A percentile compares a stretch with the other conserved stretches of the same genome.
Conservation (phyloP, 1,140 invertebrate species). For the Aphelenchoides avenae region DNA sequence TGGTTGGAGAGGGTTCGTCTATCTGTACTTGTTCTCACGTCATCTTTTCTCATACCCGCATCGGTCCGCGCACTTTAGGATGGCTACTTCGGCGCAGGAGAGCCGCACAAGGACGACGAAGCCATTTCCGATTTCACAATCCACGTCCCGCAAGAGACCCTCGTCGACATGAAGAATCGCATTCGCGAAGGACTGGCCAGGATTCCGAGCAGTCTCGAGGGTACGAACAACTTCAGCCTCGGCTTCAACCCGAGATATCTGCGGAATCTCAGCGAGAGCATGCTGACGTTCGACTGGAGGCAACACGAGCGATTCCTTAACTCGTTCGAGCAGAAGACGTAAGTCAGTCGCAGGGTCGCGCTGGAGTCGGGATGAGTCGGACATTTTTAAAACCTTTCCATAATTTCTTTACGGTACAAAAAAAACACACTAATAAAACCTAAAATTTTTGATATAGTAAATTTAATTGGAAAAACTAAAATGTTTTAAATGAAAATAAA, state of each 20-base stretch:
- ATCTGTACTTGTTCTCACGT: too few species aligned
- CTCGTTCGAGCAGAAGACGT: slow-evolving; percentile 43
- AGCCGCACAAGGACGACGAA: background rate
- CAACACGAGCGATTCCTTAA: slow-evolving; percentile 42
- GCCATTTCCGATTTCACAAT: slow-evolving; percentile 9
- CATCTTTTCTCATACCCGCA: too few species aligned
- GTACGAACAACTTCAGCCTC: background rate
- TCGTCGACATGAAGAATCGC: background rate
- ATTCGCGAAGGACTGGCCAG: background rate
- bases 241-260: slow-evolving; percentile 22
- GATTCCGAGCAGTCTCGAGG: slow-evolving; percentile 3
- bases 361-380: too few species aligned
- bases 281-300: slow-evolving; percentile 39
- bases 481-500: too few species aligned
- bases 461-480: too few species aligned
- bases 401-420: slow-evolving; percentile 6
- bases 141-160: background rate
- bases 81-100: slow-evolving; percentile 9
- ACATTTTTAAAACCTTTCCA: too few species aligned
- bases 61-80: too few species aligned
- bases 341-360: slow-evolving; percentile 1
- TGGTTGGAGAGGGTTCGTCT: too few species aligned
- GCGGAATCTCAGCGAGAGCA: slow-evolving; percentile 21
- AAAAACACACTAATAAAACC: too few species aligned
- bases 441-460: too few species aligned